Conservation (phyloP, 2,797 vertebrate genomes). For the Babyrousa celebensis region DNA sequence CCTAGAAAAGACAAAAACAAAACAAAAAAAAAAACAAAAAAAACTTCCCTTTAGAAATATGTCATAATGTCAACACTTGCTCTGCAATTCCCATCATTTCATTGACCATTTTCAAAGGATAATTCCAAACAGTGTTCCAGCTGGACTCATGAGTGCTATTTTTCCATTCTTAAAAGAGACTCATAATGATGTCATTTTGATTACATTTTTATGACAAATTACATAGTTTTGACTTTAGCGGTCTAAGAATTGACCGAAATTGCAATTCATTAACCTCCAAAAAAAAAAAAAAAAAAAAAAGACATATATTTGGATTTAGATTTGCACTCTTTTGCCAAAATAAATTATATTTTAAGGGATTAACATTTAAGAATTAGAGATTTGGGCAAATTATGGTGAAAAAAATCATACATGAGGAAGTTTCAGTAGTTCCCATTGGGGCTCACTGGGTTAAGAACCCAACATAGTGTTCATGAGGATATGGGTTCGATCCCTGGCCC, state of each 20-base stretch:
- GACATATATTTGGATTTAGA: not conserved
- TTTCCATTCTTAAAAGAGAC: not conserved
- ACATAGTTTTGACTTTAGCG: not conserved
- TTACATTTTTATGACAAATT: not conserved
- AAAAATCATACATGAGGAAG: not conserved
- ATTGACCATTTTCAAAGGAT: not conserved
- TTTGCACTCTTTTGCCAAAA: not conserved
- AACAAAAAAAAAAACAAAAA: not conserved
- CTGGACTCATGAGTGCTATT: not conserved
- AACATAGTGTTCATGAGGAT: no score
- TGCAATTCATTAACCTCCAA: no score
- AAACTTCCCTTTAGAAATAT: not conserved
- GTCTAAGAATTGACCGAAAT: not conserved
- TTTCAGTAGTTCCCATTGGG: not conserved
- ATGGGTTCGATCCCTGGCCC: no score
- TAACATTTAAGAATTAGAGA: not conserved
- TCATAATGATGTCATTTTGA: not conserved
- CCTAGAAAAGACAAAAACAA: no score
- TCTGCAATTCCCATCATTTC: not conserved
- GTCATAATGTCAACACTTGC: not conserved
- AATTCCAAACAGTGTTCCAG: not conserved
- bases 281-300: not conserved
- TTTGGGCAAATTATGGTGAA: not conserved
- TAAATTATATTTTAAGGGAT: not conserved
- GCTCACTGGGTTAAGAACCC: no score